Evolutionary conservation across 2,888 invertebrate species (phyloP).

Genomic region (Mimachlamys varia): DNA sequence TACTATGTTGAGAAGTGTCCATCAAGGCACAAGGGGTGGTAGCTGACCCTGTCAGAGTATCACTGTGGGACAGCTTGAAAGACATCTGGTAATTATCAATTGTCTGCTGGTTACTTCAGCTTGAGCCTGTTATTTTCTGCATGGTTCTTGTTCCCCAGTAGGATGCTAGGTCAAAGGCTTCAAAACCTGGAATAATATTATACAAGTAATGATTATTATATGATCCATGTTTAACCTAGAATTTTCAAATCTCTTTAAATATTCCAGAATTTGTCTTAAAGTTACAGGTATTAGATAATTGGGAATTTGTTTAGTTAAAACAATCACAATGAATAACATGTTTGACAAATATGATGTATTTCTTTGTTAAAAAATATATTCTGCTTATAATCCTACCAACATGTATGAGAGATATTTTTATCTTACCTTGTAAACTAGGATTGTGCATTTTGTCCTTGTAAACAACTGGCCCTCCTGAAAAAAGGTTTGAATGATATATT

Average conservation of each 20-base stretch:
- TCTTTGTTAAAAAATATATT: no score
- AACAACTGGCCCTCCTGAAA: slow-evolving; percentile 64
- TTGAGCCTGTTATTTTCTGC: slow-evolving; percentile 84
- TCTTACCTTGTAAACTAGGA: slow-evolving; percentile 64
- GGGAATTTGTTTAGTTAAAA: no score
- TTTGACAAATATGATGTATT: no score
- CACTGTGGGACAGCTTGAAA: slow-evolving; percentile 34
- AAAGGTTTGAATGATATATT: slow-evolving; percentile 24
- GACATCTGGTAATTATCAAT: slow-evolving; percentile 32
- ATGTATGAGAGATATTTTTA: neutral
- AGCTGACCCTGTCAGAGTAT: neutral
- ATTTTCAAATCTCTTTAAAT: no score
- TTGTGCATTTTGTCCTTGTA: slow-evolving; percentile 72
- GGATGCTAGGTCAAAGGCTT: slow-evolving; percentile 94
- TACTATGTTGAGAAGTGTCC: neutral
- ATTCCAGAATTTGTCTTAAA: no score
- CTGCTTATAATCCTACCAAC: no score
- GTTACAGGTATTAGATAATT: no score
- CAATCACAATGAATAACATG: no score
- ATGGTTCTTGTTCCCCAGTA: slow-evolving; percentile 95
- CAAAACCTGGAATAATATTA: slow-evolving; percentile 86
- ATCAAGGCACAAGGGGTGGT: slow-evolving; percentile 12
- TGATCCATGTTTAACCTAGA: no score
- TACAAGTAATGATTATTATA: no score
- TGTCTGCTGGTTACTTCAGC: slow-evolving; percentile 42